Percentiles rank a stretch among this genome's conserved stretches.
Conservation (phyloP, 2,888 invertebrate genomes). For the Mamestra brassicae region DNA sequence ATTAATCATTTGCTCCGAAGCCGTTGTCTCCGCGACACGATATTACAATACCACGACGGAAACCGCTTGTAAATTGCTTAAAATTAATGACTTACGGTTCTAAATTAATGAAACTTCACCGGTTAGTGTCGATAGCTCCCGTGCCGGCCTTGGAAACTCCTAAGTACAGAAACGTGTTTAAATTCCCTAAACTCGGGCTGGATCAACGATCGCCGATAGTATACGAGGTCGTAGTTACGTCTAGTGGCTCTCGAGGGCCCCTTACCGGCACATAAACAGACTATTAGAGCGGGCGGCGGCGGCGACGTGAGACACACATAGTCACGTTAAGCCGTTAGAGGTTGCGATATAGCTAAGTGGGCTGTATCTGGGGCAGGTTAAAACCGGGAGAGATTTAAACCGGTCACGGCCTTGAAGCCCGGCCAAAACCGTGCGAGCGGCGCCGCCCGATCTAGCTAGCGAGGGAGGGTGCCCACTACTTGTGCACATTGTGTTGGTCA, state of each 20-base stretch:
- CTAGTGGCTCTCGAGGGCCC: slow-evolving; percentile 6
- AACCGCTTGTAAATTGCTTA: slow-evolving; percentile 48
- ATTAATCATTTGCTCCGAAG: slow-evolving; percentile 43
- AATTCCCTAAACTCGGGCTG: slow-evolving; percentile 23
- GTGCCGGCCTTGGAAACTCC: slow-evolving; percentile 7
- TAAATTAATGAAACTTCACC: slow-evolving; percentile 45
- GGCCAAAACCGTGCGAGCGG: slow-evolving; percentile 55
- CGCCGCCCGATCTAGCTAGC: slow-evolving; percentile 27
- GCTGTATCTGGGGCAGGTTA: slow-evolving; percentile 55
- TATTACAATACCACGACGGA: slow-evolving; percentile 65
- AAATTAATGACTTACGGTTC: slow-evolving; percentile 55
- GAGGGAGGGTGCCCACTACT: slow-evolving; percentile 20
- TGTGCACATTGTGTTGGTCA: slow-evolving; percentile 45
- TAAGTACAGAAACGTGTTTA: slow-evolving; percentile 49
- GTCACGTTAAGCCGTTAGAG: slow-evolving; percentile 16
- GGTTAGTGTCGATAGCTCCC: slow-evolving; percentile 12
- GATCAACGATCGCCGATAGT: slow-evolving; percentile 15
- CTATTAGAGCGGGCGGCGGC: slow-evolving; percentile 7
- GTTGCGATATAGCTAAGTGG: slow-evolving; percentile 20
- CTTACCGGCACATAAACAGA: slow-evolving; percentile 34
- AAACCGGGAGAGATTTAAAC: slow-evolving; percentile 53
- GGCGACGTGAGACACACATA: neutral
- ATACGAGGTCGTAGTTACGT: slow-evolving; percentile 29
- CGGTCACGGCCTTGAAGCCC: slow-evolving; percentile 66
- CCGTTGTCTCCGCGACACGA: slow-evolving; percentile 64